Base-by-base conservation (phyloP, 2,888 invertebrate genomes). In the Pimpla rufipes region DNA sequence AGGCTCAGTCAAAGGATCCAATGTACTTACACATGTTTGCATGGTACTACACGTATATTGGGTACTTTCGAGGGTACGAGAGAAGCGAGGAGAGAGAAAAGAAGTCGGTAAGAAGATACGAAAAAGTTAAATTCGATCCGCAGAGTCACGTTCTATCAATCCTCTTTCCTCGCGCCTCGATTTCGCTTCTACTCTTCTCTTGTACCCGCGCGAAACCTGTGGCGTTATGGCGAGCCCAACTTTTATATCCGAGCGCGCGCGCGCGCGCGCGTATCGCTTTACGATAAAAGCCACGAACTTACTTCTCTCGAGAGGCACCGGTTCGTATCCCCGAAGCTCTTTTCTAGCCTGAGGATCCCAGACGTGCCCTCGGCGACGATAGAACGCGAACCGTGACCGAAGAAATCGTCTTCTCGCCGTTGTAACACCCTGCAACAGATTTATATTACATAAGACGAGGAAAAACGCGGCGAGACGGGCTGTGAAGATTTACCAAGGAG, bases 241-340 rank as follows among this genome's bases (percentile, higher is more conserved):
- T 70, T 82, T 78, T 75, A 66, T 66, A 59, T 75, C 47, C 57
- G 66, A 6, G 50, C 18, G 52, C 10, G 29, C 37, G 74, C n/a
- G n/a, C n/a, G n/a, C n/a, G n/a, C n/a, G 50, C 18, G 37, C 62
- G 64, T 59, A 75, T 81, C 68, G 71, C 13, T 57, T 50, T 18
- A 62, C 64, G 21, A 57, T 68, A 74, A 74, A 78, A 75, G 57
- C 57, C 47, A 50, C 71, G 68, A 66, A 68, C 66, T 76, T 81
- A 40, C 55, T 52, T 71, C 55, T 37, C 52, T 70, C 3, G 37
- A 23, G 40, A 35, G 37, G n/a, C 21, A 66, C 66, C 11, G 18
- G 52, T 70, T 66, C 75, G 47, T 67, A 21, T 57, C 11, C 68
- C 50, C 50, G 68, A 50, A 80, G 40, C n/a, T 73, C 76, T 67